phyloP scores from a whole-genome alignment of 64 coral and sea anemone genomes.

The Stichodactyla mertensii region DNA sequence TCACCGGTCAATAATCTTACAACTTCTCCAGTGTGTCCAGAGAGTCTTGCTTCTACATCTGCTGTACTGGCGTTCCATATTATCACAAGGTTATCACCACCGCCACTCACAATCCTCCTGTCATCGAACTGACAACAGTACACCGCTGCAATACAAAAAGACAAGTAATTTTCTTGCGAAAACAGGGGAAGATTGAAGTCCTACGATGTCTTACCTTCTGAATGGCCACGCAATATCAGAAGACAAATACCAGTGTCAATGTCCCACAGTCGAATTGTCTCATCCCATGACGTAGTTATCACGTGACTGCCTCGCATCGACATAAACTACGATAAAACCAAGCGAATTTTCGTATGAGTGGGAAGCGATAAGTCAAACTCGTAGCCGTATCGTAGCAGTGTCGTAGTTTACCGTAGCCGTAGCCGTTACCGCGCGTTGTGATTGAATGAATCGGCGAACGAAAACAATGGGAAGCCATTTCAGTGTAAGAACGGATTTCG shows the following conservation, averaged over 20 bases:
- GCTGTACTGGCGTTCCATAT: conserved; percentile 46
- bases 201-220: conserved; percentile 29
- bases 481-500: too few species aligned
- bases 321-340: background rate
- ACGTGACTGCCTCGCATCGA: conserved; percentile 7
- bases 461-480: too few species aligned
- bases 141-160: conserved; percentile 9
- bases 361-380: too few species aligned
- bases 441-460: too few species aligned
- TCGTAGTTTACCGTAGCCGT: too few species aligned
- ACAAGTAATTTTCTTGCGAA: background rate
- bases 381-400: too few species aligned
- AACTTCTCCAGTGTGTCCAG: conserved; percentile 56
- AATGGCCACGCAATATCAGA: conserved; percentile 44
- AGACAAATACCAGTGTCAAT: conserved; percentile 31
- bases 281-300: conserved; percentile 58
- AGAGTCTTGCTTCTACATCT: conserved; percentile 3
- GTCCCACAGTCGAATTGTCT: conserved; percentile 53
- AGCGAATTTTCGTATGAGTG: too few species aligned
- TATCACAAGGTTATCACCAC: conserved; percentile 43
- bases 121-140: conserved; percentile 60
- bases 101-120: conserved; percentile 42
- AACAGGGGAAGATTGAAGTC: background rate
- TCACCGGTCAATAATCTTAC: conserved; percentile 1
- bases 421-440: too few species aligned